Conservation (phyloP, 2,797 vertebrate species). For the Pseudomugil tenellus region DNA sequence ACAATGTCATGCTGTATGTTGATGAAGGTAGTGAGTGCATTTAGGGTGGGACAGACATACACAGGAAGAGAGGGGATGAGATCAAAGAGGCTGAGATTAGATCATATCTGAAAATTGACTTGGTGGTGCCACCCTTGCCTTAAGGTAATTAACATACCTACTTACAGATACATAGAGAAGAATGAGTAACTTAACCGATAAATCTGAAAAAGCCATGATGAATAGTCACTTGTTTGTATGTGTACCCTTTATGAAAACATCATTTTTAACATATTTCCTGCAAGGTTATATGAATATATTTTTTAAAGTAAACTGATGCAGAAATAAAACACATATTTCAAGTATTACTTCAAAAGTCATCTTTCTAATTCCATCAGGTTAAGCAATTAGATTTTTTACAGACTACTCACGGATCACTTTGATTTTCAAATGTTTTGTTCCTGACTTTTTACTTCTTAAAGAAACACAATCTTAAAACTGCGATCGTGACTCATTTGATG, state of each 20-base stretch:
- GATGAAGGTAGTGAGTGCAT: slow-evolving; percentile 33
- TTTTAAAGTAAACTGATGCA: background rate
- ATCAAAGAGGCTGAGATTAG: slow-evolving; percentile 71
- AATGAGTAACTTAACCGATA: slow-evolving; percentile 38
- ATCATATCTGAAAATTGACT: slow-evolving; percentile 70
- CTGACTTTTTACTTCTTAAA: background rate
- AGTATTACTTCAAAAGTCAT: background rate
- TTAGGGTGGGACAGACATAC: slow-evolving; percentile 40
- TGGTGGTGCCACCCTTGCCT: slow-evolving; percentile 65
- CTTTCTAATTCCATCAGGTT: background rate
- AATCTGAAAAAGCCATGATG: slow-evolving; percentile 30
- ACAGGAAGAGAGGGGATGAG: slow-evolving; percentile 58
- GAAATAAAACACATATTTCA: background rate
- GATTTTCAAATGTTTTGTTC: background rate
- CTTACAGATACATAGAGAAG: slow-evolving; percentile 34
- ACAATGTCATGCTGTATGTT: slow-evolving; percentile 31
- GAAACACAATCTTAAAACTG: too few relatives aligned
- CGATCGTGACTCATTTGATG: background rate
- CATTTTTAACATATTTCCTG: background rate
- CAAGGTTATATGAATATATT: background rate
- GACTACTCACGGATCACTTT: slow-evolving; percentile 5
- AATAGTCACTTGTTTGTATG: slow-evolving; percentile 1
- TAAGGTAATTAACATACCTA: slow-evolving; percentile 66
- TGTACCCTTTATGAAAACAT: background rate
- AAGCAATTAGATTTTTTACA: background rate